Evolutionary conservation across 2,797 vertebrate species (phyloP).

Genomic region (Pseudochromis fuscus): DNA sequence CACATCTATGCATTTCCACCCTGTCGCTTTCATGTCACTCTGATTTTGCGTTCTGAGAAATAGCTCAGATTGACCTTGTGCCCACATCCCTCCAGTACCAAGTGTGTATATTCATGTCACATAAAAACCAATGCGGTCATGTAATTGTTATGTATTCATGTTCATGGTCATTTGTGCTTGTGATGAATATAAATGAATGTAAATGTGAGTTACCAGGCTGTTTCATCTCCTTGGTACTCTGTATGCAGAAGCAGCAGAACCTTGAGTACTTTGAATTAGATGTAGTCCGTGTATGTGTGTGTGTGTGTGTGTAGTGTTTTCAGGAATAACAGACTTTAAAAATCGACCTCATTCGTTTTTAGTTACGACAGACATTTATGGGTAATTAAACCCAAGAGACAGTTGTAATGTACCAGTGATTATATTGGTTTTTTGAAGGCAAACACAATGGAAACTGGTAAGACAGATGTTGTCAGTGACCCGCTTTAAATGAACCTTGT

Average conservation of each 20-base stretch:
- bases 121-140: conserved; percentile 8
- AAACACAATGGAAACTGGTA: too few species aligned
- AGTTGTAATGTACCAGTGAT: too few species aligned
- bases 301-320: too few species aligned
- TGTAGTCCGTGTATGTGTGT: not conserved
- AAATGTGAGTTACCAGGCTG: conserved; percentile 16
- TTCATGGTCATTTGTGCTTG: conserved; percentile 25
- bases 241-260: conserved; percentile 17
- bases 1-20: conserved; percentile 12
- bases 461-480: not conserved
- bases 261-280: conserved; percentile 7
- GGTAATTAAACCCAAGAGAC: not conserved
- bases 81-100: conserved; percentile 9
- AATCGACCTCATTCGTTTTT: not conserved
- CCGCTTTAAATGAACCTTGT: conserved; percentile 7
- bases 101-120: conserved; percentile 24
- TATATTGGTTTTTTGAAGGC: not conserved
- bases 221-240: not conserved
- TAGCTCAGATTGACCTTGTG: conserved; percentile 37
- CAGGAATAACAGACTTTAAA: conserved; percentile 1
- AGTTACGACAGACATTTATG: not conserved
- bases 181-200: conserved; percentile 30
- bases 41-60: conserved; percentile 44
- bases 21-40: conserved; percentile 22
- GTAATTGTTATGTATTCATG: conserved; percentile 26